A percentile compares a stretch with the other conserved stretches of the same genome.
Evolutionary conservation across 2,888 invertebrate genomes (phyloP).

Genomic region (Phaedon cochleariae): DNA sequence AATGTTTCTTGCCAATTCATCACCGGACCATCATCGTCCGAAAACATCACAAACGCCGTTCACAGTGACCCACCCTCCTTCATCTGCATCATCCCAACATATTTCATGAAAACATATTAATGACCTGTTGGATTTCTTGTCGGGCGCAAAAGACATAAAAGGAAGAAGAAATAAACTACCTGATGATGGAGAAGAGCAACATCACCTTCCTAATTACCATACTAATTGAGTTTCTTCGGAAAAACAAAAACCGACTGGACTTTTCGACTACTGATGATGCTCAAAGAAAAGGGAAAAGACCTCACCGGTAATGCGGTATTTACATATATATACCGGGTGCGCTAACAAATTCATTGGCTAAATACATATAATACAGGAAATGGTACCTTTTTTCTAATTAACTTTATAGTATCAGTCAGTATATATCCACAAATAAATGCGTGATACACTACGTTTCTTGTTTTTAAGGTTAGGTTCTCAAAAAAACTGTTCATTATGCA

Average conservation of each 20-base stretch:
- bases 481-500: no score
- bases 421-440: no score
- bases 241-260: constrained; percentile 5
- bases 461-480: no score
- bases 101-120: constrained; percentile 33
- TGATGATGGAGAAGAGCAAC: constrained; percentile 52
- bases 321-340: no score
- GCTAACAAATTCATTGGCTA: no score
- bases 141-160: constrained; percentile 32
- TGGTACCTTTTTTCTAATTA: no score
- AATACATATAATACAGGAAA: no score
- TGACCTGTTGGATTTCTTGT: constrained; percentile 38
- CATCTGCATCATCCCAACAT: background rate
- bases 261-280: constrained; percentile 17
- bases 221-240: constrained; percentile 53
- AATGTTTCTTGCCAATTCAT: background rate
- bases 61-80: background rate
- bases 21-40: background rate
- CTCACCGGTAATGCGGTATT: no score
- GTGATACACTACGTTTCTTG: no score
- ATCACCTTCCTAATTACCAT: constrained; percentile 59
- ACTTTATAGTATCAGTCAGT: no score
- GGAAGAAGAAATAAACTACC: constrained; percentile 45
- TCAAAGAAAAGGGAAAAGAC: no score
- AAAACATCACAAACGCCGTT: background rate